Evolutionary conservation across 2,797 vertebrate genomes (phyloP).

Genomic region (Microctenopoma lineatum): DNA sequence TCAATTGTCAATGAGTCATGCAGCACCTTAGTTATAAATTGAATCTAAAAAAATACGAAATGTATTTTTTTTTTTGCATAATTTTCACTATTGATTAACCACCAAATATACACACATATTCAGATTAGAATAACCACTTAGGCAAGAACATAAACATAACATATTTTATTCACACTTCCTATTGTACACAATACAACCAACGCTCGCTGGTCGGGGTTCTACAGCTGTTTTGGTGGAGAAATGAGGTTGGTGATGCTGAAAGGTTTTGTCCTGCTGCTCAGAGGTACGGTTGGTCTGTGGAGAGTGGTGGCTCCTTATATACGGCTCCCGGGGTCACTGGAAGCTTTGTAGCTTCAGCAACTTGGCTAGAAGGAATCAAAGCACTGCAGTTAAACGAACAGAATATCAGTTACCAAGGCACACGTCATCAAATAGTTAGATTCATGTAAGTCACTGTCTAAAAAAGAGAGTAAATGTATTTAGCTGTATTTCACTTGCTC

Average conservation of each 20-base stretch:
- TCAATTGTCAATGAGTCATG: too few species aligned
- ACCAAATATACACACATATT: neutral
- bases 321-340: slow-evolving; percentile 85
- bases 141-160: slow-evolving; percentile 29
- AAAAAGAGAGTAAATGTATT: too few species aligned
- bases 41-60: too few species aligned
- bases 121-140: slow-evolving; percentile 8
- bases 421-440: too few species aligned
- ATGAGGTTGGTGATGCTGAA: slow-evolving; percentile 2
- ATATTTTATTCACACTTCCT: slow-evolving; percentile 76
- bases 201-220: neutral
- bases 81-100: neutral
- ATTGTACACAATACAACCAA: slow-evolving; percentile 61
- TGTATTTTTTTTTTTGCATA: too few species aligned
- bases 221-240: slow-evolving; percentile 15
- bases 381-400: neutral
- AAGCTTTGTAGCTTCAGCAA: slow-evolving; percentile 75
- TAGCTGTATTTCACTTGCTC: too few species aligned
- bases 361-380: slow-evolving; percentile 73
- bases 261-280: slow-evolving; percentile 63
- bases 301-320: slow-evolving; percentile 83
- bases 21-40: too few species aligned
- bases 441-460: too few species aligned
- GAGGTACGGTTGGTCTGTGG: slow-evolving; percentile 91
- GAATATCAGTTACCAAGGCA: neutral